A percentile compares a stretch with the other conserved stretches of the same genome.
Conservation (phyloP, 1,140 invertebrate genomes). For the Heterodera carotae region DNA sequence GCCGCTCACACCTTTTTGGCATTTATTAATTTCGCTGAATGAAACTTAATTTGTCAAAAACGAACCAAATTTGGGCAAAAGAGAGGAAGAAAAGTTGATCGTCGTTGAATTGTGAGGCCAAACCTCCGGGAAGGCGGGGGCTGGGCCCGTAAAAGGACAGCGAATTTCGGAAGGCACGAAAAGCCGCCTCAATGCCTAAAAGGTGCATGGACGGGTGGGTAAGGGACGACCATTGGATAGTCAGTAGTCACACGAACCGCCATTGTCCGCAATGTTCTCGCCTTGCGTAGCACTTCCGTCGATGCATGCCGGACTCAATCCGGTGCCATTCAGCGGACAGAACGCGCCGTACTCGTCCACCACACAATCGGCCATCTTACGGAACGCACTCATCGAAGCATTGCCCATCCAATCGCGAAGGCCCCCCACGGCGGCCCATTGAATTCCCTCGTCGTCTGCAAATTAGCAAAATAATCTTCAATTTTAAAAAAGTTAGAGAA, state of each 20-base stretch:
- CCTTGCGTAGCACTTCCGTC: conserved; percentile 86
- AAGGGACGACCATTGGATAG: too few relatives aligned
- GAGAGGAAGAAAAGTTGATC: conserved; percentile 56
- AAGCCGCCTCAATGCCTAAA: conserved; percentile 54
- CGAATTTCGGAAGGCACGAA: conserved; percentile 47
- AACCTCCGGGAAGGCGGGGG: conserved; percentile 37
- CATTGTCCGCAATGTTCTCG: conserved; percentile 93
- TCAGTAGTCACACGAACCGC: conserved; percentile 67
- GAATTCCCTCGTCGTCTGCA: conserved; percentile 53
- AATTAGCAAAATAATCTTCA: not conserved
- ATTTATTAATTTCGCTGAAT: conserved; percentile 4
- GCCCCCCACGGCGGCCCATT: conserved; percentile 51
- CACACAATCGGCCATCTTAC: conserved; percentile 54
- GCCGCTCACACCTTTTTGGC: not conserved
- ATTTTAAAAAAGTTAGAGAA: not conserved
- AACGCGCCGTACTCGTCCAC: conserved; percentile 54
- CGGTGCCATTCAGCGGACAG: conserved; percentile 42
- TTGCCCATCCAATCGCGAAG: conserved; percentile 53
- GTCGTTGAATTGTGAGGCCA: conserved; percentile 50
- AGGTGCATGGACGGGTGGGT: conserved; percentile 14
- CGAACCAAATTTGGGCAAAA: conserved; percentile 50
- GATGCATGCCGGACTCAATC: conserved; percentile 38
- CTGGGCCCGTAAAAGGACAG: conserved; percentile 47
- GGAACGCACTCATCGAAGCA: conserved; percentile 40
- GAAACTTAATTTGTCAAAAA: not conserved